Percentiles rank a stretch among this genome's conserved stretches.
Conservation (phyloP, 2,797 vertebrate genomes). For the Poecilia wingei region DNA sequence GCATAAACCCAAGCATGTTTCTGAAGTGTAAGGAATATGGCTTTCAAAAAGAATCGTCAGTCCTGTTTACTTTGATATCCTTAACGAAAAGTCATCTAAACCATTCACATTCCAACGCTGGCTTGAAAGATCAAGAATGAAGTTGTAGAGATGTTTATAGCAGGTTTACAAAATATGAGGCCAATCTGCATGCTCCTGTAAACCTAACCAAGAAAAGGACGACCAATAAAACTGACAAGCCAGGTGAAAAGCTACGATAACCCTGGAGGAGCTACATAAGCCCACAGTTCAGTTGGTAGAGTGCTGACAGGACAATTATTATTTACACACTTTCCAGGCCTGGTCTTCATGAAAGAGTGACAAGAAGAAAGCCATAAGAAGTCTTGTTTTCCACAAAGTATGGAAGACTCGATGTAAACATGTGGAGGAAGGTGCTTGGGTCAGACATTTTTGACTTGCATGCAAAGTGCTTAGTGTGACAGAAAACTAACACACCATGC, state of each 20-base stretch:
- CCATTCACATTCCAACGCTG: background rate
- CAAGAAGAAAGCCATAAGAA: background rate
- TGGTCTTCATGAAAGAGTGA: background rate
- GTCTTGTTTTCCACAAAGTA: background rate
- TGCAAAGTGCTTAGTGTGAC: background rate
- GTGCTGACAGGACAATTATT: background rate
- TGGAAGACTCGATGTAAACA: background rate
- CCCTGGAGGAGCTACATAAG: background rate
- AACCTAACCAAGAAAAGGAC: background rate
- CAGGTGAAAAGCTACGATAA: background rate
- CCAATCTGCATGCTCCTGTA: background rate
- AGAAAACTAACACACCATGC: background rate
- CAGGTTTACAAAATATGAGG: background rate
- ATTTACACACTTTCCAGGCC: background rate
- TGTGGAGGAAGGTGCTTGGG: background rate
- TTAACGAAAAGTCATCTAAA: background rate
- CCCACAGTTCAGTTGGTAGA: background rate
- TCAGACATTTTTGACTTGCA: background rate
- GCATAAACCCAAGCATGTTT: no score
- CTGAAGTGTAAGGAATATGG: no score
- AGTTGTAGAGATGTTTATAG: background rate
- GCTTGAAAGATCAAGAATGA: no score
- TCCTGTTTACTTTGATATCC: background rate
- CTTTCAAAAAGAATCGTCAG: no score
- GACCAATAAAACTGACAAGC: background rate